These are phyloP conservation scores for Heliconius hortense DNA, from an alignment of 2,888 invertebrate species.

Conservation along the genomic window DNA sequence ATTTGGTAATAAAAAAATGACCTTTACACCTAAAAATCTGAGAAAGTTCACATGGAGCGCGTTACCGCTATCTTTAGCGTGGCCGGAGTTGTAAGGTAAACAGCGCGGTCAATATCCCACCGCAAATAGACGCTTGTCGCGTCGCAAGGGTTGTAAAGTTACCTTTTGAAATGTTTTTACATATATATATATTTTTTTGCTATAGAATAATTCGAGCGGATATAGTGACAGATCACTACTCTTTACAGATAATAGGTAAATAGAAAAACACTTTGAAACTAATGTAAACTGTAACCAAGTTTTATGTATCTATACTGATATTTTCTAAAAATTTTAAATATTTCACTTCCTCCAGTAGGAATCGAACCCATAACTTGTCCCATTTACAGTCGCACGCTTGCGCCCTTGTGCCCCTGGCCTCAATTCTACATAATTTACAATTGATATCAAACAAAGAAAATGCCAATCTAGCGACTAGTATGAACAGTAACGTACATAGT, in stretches of 20 bases:
- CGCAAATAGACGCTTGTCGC: constrained; percentile 63
- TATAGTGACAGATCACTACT: neutral
- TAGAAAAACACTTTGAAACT: neutral
- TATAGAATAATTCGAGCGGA: neutral
- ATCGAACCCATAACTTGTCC: no score
- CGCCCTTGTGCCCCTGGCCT: no score
- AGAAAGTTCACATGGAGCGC: constrained; percentile 19
- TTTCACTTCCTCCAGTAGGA: no score
- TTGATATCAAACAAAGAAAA: no score
- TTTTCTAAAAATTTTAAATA: no score
- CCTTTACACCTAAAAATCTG: constrained; percentile 13
- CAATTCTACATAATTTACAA: no score
- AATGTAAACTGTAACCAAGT: neutral
- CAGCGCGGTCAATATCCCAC: constrained; percentile 75
- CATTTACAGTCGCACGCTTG: no score
- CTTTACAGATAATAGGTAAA: neutral
- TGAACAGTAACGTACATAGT: neutral
- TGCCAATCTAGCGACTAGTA: neutral
- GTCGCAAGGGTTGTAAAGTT: constrained; percentile 33
- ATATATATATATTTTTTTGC: neutral
- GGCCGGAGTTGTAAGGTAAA: constrained; percentile 67
- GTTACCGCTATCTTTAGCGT: constrained; percentile 63
- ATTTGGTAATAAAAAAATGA: constrained; percentile 13
- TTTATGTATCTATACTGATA: no score
- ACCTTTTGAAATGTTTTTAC: neutral